Percentiles rank a stretch among this genome's conserved stretches.
Conservation (phyloP, 1,140 invertebrate species). For the Globodera ellingtonae region DNA sequence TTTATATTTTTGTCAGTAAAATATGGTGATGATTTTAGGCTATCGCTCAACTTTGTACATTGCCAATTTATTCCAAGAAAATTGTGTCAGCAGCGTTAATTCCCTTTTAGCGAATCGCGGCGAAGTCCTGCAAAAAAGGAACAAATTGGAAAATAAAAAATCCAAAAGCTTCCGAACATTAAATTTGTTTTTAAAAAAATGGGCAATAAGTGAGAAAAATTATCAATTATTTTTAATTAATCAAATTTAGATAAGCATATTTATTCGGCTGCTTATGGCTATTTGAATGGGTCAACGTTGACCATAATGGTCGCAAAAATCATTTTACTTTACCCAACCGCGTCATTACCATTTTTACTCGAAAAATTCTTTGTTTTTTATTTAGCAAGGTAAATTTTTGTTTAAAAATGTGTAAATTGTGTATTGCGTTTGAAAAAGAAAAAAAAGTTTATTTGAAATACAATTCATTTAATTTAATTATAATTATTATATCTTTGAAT, state of each 20-base stretch:
- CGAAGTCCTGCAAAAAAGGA: not conserved
- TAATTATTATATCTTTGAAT: too few species aligned
- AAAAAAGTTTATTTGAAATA: not conserved
- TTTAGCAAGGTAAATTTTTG: constrained; percentile 2
- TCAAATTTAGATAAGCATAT: constrained; percentile 3
- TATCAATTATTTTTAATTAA: not conserved
- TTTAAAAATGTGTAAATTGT: not conserved
- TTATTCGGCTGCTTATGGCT: constrained; percentile 19
- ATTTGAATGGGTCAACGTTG: constrained; percentile 11
- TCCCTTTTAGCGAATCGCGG: not conserved
- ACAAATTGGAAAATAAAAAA: not conserved
- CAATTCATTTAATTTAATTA: too few species aligned
- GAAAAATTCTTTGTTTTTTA: constrained; percentile 22
- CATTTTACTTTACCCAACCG: not conserved
- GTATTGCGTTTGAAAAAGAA: not conserved
- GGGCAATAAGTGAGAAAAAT: constrained; percentile 7
- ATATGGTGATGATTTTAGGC: not conserved
- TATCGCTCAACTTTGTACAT: not conserved
- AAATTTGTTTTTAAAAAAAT: not conserved
- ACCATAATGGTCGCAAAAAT: constrained; percentile 10
- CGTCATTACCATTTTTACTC: constrained; percentile 9
- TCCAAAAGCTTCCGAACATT: not conserved
- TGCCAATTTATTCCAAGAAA: not conserved
- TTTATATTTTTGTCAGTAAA: not conserved
- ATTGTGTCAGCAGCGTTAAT: not conserved